Evolutionary conservation across 2,113 vertebrate genomes (phyloP), one percentile per base, ranked within the genome.

Genomic region (Electrona antarctica): DNA sequence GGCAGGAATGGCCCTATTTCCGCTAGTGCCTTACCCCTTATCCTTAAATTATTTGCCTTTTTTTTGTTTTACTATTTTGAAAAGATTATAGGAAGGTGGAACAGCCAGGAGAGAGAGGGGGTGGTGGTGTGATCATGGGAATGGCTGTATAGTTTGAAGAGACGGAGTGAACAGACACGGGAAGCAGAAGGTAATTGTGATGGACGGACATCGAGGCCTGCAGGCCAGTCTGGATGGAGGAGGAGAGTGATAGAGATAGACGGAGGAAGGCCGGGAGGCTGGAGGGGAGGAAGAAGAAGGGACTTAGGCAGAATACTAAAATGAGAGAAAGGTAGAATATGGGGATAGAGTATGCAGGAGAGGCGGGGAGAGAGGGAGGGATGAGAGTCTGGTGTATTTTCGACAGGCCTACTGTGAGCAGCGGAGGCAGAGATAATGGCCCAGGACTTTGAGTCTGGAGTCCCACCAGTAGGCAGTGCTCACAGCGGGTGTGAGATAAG

Each of bases 351-450:
- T 1, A 48, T 8, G 29, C 21, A 0, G 29, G 50, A 46, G 60
- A 48, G 63, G 51, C n/a, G 57, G 61, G 46, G 13, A 33, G 13
- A 15, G 3, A 63, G 15, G 56, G 14, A 54, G 54, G 69, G 33
- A 68, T 29, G 58, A 6, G 58, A 29, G 8, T 11, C 2, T 21
- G 58, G 54, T 41, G 29, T 41, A 7, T 4, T 15, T 56, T 48
- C 3, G 0, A 63, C 78, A 69, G 45, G 71, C 49, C 15, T 73
- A 57, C 69, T 77, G 80, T 67, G 79, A 81, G 74, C 71, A 67
- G 71, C 71, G 7, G 66, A 74, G 57, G 66, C 67, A 62, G 67
- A 87, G 84, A 89, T 88, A 85, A 88, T 29, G 52, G 66, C 77
- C 66, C 1, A 9, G 60, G 71, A 79, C 68, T 67, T 64, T 55